Conservation (phyloP, 2,888 invertebrate genomes). For the Nomada ruficornis region DNA sequence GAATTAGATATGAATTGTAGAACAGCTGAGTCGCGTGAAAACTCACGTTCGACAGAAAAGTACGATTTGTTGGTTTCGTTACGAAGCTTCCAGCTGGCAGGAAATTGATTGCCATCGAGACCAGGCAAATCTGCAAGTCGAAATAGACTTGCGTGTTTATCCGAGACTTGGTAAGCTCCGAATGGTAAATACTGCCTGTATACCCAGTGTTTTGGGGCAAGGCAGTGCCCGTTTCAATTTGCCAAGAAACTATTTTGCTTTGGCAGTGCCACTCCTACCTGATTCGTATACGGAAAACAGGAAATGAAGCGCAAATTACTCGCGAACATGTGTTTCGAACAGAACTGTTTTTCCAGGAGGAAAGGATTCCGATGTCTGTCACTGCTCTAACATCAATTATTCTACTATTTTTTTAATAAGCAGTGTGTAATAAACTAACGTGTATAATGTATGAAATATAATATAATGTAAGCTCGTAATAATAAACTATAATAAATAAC, state of each 20-base stretch:
- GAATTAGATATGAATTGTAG: background rate
- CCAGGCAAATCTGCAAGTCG: slow-evolving; percentile 45
- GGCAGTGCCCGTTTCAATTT: slow-evolving; percentile 46
- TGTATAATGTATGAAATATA: too few relatives aligned
- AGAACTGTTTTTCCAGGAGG: background rate
- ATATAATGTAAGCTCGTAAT: too few relatives aligned
- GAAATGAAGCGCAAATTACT: slow-evolving; percentile 36
- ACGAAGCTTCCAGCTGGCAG: background rate
- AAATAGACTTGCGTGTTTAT: slow-evolving; percentile 54
- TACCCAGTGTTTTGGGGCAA: slow-evolving; percentile 29
- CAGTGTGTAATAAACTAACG: background rate
- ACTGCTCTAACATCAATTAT: background rate
- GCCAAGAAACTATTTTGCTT: slow-evolving; percentile 48
- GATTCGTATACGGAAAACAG: slow-evolving; percentile 8
- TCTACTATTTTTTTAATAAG: background rate
- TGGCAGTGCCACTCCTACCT: slow-evolving; percentile 3
- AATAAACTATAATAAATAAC: too few relatives aligned
- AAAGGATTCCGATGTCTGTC: background rate
- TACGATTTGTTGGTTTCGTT: background rate
- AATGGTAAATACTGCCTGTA: slow-evolving; percentile 43
- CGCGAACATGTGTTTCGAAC: slow-evolving; percentile 11
- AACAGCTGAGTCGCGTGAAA: background rate
- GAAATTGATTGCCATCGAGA: slow-evolving; percentile 28
- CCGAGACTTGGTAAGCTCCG: slow-evolving; percentile 33
- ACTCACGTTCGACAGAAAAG: background rate